Percentiles rank a stretch among this genome's conserved stretches.
These are phyloP conservation scores for Pitangus sulphuratus DNA, from an alignment of 2,797 vertebrate genomes.

Conservation along the genomic window DNA sequence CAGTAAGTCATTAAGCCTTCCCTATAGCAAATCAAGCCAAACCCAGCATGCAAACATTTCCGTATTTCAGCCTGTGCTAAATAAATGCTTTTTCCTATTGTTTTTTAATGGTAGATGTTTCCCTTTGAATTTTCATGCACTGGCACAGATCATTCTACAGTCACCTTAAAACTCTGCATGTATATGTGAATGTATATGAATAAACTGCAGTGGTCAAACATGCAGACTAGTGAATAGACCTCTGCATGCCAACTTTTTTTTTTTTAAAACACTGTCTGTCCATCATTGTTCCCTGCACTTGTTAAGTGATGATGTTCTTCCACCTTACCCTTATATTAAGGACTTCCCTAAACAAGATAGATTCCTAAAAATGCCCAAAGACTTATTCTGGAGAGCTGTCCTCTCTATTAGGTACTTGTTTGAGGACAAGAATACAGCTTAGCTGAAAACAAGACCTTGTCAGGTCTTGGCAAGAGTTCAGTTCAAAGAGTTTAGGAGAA, in stretches of 20 bases:
- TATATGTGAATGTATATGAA: neutral
- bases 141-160: neutral
- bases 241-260: neutral
- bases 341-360: neutral
- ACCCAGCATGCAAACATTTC: neutral
- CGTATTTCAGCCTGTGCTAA: neutral
- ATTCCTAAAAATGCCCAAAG: neutral
- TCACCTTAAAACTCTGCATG: neutral
- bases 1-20: neutral
- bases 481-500: neutral
- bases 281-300: neutral
- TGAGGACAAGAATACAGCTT: neutral
- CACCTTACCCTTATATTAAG: neutral
- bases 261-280: neutral
- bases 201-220: neutral
- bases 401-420: neutral
- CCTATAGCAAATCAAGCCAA: slow-evolving; percentile 12
- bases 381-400: neutral
- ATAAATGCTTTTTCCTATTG: neutral
- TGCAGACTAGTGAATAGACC: neutral
- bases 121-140: neutral
- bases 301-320: neutral
- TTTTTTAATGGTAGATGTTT: slow-evolving; percentile 32
- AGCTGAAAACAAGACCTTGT: neutral
- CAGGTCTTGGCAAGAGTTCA: neutral